Evolutionary conservation across 2,113 vertebrate species (phyloP), one percentile per base, ranked within the genome.

Genomic region (Willisornis vidua): DNA sequence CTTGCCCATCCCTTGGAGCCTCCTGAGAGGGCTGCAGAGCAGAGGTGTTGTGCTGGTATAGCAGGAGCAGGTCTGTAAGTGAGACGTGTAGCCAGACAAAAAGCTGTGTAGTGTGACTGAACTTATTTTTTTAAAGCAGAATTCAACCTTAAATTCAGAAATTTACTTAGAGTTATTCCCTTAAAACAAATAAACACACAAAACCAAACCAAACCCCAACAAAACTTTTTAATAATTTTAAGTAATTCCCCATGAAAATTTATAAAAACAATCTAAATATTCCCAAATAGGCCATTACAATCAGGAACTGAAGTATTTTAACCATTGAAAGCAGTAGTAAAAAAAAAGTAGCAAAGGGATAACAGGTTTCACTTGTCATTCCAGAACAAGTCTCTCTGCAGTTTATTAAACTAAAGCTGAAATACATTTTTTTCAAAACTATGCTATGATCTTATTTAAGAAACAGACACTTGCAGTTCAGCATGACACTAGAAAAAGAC

Each of bases 341-440:
- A 71, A 91, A 71, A 91, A 81, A 76, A 94, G 24, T 8, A 85
- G 54, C 61, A 88, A 70, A 92, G 20, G 65, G 93, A 66, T 55
- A 93, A 80, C 78, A 97, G 65, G 84, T 79, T 90, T 76, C 85
- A 84, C 59, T 84, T 91, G 82, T 78, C 41, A 12, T 70, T 88
- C 75, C 61, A 91, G 87, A 94, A 71, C 4, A 3, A 86, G 68
- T 35, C 19, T 75, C 37, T 78, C 55, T 46, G 12, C 51, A 75
- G 31, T 89, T 85, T 61, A 85, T 52, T 79, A 92, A 89, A 52
- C 67, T 45, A 79, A 85, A 77, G 48, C 33, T 35, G 45, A 85
- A 95, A 94, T 61, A 46, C 7, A 6, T 28, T 31, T 82, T 62
- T 79, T 41, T 59, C 61, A 63, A 83, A 87, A 58, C 9, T 37